Evolutionary conservation across 2,113 vertebrate species (phyloP).

Genomic region (Labeo rohita): DNA sequence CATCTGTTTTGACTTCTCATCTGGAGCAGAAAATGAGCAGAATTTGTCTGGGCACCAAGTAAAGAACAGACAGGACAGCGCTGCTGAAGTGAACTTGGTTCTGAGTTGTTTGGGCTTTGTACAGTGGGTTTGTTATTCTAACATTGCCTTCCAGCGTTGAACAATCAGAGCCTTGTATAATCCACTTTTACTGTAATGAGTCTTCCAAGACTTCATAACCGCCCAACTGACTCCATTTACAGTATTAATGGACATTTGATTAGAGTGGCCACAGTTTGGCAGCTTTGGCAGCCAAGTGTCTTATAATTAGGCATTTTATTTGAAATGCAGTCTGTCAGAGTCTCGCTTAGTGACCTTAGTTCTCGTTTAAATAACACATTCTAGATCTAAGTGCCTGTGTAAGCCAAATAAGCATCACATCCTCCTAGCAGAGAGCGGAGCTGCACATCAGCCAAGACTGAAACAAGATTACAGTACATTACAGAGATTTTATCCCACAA

Average conservation of each 20-base stretch:
- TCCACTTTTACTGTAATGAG: slow-evolving; percentile 12
- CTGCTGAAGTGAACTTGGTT: background rate
- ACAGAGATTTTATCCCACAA: slow-evolving; percentile 22
- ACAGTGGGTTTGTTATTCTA: slow-evolving; percentile 30
- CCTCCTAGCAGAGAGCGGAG: background rate
- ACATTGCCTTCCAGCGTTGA: slow-evolving; percentile 15
- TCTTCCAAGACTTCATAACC: slow-evolving; percentile 8
- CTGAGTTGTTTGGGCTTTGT: background rate
- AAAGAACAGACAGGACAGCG: background rate
- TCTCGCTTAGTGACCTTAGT: slow-evolving; percentile 4
- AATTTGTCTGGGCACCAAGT: background rate
- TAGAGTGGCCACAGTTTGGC: slow-evolving; percentile 7
- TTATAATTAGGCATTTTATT: slow-evolving; percentile 3
- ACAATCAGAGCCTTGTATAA: slow-evolving; percentile 45
- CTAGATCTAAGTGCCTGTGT: background rate
- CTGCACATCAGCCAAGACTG: background rate
- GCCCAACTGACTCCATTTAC: background rate
- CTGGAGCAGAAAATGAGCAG: slow-evolving; percentile 32
- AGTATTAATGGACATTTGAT: slow-evolving; percentile 12
- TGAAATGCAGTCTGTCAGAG: background rate
- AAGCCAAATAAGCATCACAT: slow-evolving; percentile 21
- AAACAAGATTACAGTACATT: slow-evolving; percentile 23
- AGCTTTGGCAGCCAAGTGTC: background rate
- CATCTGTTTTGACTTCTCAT: slow-evolving; percentile 3
- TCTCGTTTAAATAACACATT: background rate